phyloP scores from a whole-genome alignment of 2,797 vertebrate genomes.

The Orestias chungarensis region DNA sequence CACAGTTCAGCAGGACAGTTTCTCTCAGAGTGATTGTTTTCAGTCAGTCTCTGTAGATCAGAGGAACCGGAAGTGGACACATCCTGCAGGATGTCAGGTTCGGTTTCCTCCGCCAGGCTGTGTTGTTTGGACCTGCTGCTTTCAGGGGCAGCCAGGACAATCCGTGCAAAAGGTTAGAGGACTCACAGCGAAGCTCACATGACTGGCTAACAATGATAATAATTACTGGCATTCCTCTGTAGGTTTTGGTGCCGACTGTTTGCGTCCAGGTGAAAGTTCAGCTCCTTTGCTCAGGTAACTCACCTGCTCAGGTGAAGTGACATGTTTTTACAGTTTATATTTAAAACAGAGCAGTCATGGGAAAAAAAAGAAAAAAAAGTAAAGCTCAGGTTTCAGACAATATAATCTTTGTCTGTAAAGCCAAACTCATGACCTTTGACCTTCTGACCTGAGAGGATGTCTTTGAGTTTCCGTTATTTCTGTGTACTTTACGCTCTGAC shows the following conservation, averaged over 20 bases:
- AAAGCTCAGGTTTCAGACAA: too few relatives aligned
- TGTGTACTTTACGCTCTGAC: too few relatives aligned
- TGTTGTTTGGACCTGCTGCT: constrained; percentile 32
- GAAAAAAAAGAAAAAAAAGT: too few relatives aligned
- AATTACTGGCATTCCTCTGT: not conserved
- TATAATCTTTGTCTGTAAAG: too few relatives aligned
- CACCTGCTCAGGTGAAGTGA: not conserved
- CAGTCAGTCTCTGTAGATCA: not conserved
- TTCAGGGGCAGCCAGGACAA: constrained; percentile 19
- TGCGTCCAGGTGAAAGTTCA: constrained; percentile 25
- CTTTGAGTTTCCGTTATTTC: too few relatives aligned
- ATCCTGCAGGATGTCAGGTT: constrained; percentile 37
- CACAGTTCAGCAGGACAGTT: not conserved
- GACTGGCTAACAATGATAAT: not conserved
- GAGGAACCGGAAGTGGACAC: not conserved
- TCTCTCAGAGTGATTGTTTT: not conserved
- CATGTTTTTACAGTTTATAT: not conserved
- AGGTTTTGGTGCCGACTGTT: constrained; percentile 30
- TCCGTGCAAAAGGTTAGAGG: constrained; percentile 44
- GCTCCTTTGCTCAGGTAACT: constrained; percentile 51
- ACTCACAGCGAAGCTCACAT: not conserved
- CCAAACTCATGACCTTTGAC: too few relatives aligned
- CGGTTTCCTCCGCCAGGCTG: constrained; percentile 30
- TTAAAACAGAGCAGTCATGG: not conserved
- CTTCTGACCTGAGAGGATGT: too few relatives aligned